These are phyloP conservation scores for Neuroterus valhalla DNA, from an alignment of 1,140 invertebrate species.

Conservation along the genomic window DNA sequence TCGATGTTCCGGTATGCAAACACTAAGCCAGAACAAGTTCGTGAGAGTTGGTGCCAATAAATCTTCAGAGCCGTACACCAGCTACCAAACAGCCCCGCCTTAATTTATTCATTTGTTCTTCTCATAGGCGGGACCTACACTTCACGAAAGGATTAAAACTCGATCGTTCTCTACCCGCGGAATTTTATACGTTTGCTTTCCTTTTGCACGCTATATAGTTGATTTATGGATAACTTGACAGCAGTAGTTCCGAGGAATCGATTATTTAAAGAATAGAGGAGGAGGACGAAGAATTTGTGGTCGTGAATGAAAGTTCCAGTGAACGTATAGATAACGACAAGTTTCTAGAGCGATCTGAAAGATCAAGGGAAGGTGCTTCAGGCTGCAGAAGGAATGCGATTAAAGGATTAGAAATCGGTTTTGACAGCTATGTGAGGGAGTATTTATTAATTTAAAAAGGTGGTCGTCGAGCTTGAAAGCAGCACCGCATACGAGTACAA, in stretches of 20 bases:
- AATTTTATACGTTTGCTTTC: too few relatives aligned
- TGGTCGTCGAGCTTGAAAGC: constrained; percentile 43
- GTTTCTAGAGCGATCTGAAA: too few relatives aligned
- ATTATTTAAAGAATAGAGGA: too few relatives aligned
- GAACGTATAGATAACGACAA: too few relatives aligned
- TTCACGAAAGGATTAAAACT: constrained; percentile 63
- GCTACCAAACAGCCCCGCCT: constrained; percentile 66
- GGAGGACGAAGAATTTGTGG: too few relatives aligned
- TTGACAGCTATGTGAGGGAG: constrained; percentile 31
- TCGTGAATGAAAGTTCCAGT: too few relatives aligned
- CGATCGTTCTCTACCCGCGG: too few relatives aligned
- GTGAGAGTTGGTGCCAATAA: not conserved
- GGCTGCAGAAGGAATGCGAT: not conserved
- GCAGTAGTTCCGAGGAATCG: too few relatives aligned
- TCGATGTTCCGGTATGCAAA: not conserved
- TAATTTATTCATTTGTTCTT: constrained; percentile 70
- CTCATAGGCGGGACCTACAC: constrained; percentile 62
- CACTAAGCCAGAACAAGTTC: not conserved
- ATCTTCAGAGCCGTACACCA: constrained; percentile 55
- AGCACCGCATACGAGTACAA: constrained; percentile 41
- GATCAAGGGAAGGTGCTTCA: not conserved
- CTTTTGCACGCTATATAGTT: too few relatives aligned
- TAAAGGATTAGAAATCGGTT: not conserved
- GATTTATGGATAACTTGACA: too few relatives aligned
- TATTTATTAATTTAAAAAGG: constrained; percentile 60